A percentile compares a stretch with the other conserved stretches of the same genome.
phyloP scores from a whole-genome alignment of 2,113 vertebrate species.

The Zosterops japonicus region DNA sequence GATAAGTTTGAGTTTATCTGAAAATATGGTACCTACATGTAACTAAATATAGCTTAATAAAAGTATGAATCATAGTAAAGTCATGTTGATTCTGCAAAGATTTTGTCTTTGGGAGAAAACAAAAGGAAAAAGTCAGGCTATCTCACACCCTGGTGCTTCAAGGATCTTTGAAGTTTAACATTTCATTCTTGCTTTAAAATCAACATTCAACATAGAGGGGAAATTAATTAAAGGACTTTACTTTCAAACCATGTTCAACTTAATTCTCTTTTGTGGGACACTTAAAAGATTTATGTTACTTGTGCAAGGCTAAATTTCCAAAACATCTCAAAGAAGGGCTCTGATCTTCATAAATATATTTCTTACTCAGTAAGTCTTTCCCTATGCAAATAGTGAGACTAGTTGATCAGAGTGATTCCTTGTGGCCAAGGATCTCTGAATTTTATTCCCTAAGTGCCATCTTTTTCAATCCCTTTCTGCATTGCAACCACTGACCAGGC shows the following conservation, averaged over 20 bases:
- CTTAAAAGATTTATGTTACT: not conserved
- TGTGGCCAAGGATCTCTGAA: not conserved
- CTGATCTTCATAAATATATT: not conserved
- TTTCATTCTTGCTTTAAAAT: not conserved
- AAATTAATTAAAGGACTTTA: not conserved
- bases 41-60: not conserved
- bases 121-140: not conserved
- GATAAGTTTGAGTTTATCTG: not conserved
- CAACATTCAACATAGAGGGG: not conserved
- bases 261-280: not conserved
- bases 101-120: not conserved
- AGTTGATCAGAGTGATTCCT: not conserved
- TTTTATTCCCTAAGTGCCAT: not conserved
- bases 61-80: not conserved
- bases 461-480: not conserved
- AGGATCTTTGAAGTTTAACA: not conserved
- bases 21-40: not conserved
- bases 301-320: not conserved
- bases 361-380: not conserved
- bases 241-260: not conserved
- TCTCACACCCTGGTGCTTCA: not conserved
- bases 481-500: not conserved
- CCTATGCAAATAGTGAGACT: not conserved
- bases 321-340: not conserved
- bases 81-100: not conserved